These are phyloP conservation scores for Siniperca scherzeri DNA, from an alignment of 2,797 vertebrate species.

Conservation along the genomic window DNA sequence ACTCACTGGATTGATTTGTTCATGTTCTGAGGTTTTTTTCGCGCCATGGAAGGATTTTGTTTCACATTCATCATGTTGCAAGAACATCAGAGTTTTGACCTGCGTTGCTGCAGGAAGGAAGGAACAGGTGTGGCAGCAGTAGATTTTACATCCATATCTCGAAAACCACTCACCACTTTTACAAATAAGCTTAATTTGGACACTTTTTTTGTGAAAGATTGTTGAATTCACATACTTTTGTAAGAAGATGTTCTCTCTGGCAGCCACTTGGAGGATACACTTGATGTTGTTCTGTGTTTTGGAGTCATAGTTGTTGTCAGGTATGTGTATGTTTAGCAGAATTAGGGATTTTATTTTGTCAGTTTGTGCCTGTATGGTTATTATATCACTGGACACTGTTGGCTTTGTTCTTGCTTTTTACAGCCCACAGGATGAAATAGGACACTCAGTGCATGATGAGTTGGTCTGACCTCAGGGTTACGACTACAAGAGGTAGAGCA, in stretches of 20 bases:
- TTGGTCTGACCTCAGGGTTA: slow-evolving; percentile 39
- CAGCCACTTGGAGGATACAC: background rate
- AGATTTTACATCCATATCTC: slow-evolving; percentile 67
- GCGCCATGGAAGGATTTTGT: slow-evolving; percentile 39
- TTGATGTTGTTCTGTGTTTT: slow-evolving; percentile 6
- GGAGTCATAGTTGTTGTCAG: background rate
- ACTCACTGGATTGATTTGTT: slow-evolving; percentile 43
- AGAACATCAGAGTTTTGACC: slow-evolving; percentile 63
- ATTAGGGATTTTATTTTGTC: background rate
- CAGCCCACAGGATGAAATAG: slow-evolving; percentile 27
- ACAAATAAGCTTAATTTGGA: slow-evolving; percentile 37
- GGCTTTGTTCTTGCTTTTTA: slow-evolving; percentile 30
- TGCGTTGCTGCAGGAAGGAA: slow-evolving; percentile 80
- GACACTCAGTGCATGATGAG: slow-evolving; percentile 18
- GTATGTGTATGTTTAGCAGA: slow-evolving; percentile 1
- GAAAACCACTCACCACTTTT: slow-evolving; percentile 36
- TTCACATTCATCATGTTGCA: slow-evolving; percentile 49
- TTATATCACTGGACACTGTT: background rate
- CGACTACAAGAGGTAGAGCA: slow-evolving; percentile 42
- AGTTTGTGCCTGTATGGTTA: background rate
- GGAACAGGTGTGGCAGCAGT: slow-evolving; percentile 84
- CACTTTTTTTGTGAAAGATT: slow-evolving; percentile 45
- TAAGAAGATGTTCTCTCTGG: slow-evolving; percentile 20
- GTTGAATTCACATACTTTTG: slow-evolving; percentile 35
- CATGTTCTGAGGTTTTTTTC: slow-evolving; percentile 29